Base-by-base conservation (phyloP, 2,113 vertebrate species). In the Terrapene triunguis region DNA sequence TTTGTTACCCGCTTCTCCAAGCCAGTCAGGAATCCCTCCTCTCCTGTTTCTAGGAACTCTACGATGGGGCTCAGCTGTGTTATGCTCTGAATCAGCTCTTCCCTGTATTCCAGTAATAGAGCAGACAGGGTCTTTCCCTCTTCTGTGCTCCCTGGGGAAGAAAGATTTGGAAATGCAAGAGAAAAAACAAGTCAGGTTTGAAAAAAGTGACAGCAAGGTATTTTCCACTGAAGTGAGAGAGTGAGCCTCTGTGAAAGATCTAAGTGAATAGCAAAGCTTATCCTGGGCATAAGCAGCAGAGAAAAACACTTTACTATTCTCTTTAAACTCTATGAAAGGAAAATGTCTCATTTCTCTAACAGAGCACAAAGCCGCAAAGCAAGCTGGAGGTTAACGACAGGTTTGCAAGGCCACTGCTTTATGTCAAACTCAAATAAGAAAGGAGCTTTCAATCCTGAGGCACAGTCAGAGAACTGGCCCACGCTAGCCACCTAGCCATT, bases 311-410 rank as follows among this genome's bases (percentile, higher is more conserved):
- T 98, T 97, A 90, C 96, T 98, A 98, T 98, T 98, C 98, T 96
- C 98, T 98, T 98, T 98, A 98, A 98, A 98, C 97, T 97, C 93
- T 96, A 95, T 98, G 98, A 98, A 98, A 98, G 97, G 96, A 97
- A 98, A 98, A 97, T 11, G 92, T 95, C 97, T 98, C 98, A 97
- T 98, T 98, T 98, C 98, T 98, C 97, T 97, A 97, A 95, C 22
- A 90, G 96, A 98, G 94, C 97, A 98, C 97, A 98, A 98, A 98
- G 97, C 97, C 95, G 93, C 90, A 93, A 95, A 98, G 98, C 95
- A 95, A 97, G 95, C 95, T 98, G 97, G 93, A 98, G 98, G 98
- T 98, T 98, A 98, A 98, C 96, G 94, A 84, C 95, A 97, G 97
- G 97, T 98, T 98, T 97, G 98, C 97, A 89, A 98, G 98, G 98